Evolutionary conservation across 1,140 invertebrate species (phyloP), one percentile per base, ranked within the genome.

Genomic region (Mercenaria mercenaria): DNA sequence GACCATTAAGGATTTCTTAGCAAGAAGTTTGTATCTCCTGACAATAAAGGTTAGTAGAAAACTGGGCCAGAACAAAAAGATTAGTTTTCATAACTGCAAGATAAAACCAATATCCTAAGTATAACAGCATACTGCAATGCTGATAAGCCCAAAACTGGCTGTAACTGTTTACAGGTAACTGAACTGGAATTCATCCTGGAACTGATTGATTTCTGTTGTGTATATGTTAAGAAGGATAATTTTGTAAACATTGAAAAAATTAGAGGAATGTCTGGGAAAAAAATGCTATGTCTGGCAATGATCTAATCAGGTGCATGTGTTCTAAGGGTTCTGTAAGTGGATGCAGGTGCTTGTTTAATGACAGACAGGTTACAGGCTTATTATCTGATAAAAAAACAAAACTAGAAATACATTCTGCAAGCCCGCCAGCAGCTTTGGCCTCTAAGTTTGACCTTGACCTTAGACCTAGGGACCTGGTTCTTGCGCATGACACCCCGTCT

Each of bases 81-180:
- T 72, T 39, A 39, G 37, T 72, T 72, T n/a, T 41, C 67, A 39
- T 72, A 39, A 39, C 34, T 23, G 15, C 37, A 2, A 72, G 67
- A 72, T 72, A 72, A 41, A 39, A 41, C 26, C 6, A 29, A 67
- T 32, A 32, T 32, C 52, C 8, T 11, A 26, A 61, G 56, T 61
- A 18, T 32, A 29, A 34, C 1, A 72, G 37, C 67, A 72, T 72
- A 29, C 26, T 64, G 67, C 67, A 72, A 4, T 39, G 37, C 67
- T 72, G 67, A 72, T 72, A 72, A 72, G 67, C 67, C 67, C 67
- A 72, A 72, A 72, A 39, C 67, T 72, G 67, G 34, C 67, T 37
- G 67, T 1, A 15, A 32, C 29, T 72, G 34, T 72, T 32, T 72
- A 72, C 67, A 72, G 67, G 67, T 72, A 39, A 39, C 34, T 39